Evolutionary conservation across 2,888 invertebrate species (phyloP), one percentile per base, ranked within the genome.

Genomic region (Papilio elwesi): DNA sequence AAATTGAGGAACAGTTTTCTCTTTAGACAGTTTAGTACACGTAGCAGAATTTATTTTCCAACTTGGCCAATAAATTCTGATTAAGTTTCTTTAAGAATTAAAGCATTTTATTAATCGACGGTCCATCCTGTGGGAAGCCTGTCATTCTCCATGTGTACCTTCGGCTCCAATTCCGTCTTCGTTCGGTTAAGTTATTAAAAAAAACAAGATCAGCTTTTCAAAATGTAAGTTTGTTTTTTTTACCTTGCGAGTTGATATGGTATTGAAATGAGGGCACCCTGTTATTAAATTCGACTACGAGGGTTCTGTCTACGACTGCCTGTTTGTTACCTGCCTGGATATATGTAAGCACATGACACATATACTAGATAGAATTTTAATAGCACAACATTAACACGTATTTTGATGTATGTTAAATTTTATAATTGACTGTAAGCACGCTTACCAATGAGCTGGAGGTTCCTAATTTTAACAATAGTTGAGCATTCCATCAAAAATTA

Each of bases 1-100:
- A 68, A 68, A 57, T 57, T 49, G 53, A 57, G 47, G 49, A 59
- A 68, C 68, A 68, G 55, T 68, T 57, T 57, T 49, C 48, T 49
- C 16, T 68, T 15, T n/a, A 49, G 57, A 68, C 68, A 43, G 55
- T 57, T 48, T 68, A 57, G 26, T 68, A 36, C 13, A 68, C 68
- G 68, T 57, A 57, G n/a, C 57, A 26, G 68, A 68, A 68, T 68
- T 57, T 68, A 68, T 15, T 43, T 43, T 62, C 59, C 43, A 62
- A 43, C 5, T 43, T 43, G n/a, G 43, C 4, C 6, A 62, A 62
- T 62, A 62, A 62, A 62, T 43, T 43, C 7, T 10, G n/a, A 62
- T 62, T 8, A 62, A 43, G n/a, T 62, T 15, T 38, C 4, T 11
- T 62, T 1, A n/a, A 10, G 43, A 62, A 62, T 43, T 6, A 43